A percentile compares a stretch with the other conserved stretches of the same genome.
Conservation (phyloP, 1,140 invertebrate genomes). For the Danaus melanippus region DNA sequence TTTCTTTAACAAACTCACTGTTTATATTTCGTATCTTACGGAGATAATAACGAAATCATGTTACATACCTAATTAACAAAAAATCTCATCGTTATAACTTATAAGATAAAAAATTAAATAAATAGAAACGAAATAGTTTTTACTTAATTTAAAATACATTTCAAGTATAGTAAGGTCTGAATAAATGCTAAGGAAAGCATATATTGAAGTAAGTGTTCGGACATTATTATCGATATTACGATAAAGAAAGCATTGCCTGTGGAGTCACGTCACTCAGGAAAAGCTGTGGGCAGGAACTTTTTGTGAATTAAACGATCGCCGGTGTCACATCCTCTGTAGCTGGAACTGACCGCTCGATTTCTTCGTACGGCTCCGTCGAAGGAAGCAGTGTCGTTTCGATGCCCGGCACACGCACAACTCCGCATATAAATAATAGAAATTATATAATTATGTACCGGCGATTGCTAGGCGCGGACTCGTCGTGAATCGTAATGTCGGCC, state of each 20-base stretch:
- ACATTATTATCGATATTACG: constrained; percentile 51
- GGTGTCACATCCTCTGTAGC: constrained; percentile 58
- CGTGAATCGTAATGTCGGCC: constrained; percentile 51
- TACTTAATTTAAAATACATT: too few species aligned
- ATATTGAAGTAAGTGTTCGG: constrained; percentile 39
- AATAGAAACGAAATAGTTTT: too few species aligned
- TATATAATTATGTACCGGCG: constrained; percentile 63
- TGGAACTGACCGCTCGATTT: constrained; percentile 49
- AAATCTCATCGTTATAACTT: too few species aligned
- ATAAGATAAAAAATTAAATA: too few species aligned
- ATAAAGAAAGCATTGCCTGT: constrained; percentile 47
- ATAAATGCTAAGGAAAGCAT: too few species aligned
- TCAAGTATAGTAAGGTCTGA: too few species aligned
- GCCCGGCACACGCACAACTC: constrained; percentile 37
- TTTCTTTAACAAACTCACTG: too few species aligned
- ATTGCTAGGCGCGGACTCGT: constrained; percentile 44
- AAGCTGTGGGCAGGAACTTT: constrained; percentile 50
- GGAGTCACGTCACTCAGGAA: constrained; percentile 46
- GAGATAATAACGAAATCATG: too few species aligned
- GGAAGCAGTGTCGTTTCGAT: constrained; percentile 57
- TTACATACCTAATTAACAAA: too few species aligned
- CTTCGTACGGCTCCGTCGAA: constrained; percentile 47
- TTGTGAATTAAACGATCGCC: constrained; percentile 55
- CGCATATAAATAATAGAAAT: constrained; percentile 71
- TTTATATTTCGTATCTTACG: too few species aligned